phyloP scores from a whole-genome alignment of 2,113 vertebrate species.

The Agapornis roseicollis region DNA sequence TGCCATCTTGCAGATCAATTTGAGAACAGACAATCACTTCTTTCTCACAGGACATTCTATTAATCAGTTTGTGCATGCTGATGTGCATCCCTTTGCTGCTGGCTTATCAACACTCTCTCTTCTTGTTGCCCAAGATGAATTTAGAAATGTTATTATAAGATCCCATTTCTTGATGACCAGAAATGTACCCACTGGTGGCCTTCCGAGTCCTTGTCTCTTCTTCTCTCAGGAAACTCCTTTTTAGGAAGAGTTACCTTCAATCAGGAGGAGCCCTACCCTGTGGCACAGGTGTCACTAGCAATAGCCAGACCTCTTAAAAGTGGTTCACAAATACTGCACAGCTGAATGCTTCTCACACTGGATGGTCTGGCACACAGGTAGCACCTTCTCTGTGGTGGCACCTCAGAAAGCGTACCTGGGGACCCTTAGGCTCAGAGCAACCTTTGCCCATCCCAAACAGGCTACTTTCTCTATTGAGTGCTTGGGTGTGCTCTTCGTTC shows the following conservation, averaged over 20 bases:
- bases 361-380: neutral
- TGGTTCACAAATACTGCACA: neutral
- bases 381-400: neutral
- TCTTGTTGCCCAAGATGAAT: neutral
- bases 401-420: neutral
- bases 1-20: neutral
- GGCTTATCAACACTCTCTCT: neutral
- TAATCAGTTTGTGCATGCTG: neutral
- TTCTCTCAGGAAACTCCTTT: neutral
- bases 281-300: neutral
- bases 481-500: neutral
- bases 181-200: neutral
- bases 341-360: neutral
- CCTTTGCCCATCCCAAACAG: neutral
- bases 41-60: neutral
- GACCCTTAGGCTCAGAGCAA: neutral
- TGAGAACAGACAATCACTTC: neutral
- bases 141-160: neutral
- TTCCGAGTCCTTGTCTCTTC: neutral
- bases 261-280: neutral
- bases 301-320: neutral
- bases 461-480: neutral
- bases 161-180: neutral
- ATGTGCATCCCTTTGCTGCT: neutral
- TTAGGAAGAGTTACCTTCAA: neutral